Base-by-base conservation (phyloP, 2,113 vertebrate genomes). In the Gallinago jamesoni region DNA sequence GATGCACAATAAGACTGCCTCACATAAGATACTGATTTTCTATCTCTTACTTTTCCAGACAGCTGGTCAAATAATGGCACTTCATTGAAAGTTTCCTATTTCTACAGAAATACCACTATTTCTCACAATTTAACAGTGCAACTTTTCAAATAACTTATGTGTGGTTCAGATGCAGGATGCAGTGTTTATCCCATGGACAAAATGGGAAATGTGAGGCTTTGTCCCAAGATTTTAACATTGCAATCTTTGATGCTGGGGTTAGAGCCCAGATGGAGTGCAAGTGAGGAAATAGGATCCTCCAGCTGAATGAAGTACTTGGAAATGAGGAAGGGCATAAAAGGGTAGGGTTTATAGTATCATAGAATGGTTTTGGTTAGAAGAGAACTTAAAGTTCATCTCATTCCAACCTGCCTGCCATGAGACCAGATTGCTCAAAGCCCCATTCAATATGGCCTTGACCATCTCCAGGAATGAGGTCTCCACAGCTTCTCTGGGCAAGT, bases 261-360 rank as follows among this genome's bases (percentile, higher is more conserved):
- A 9, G 30, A 74, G 10, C 1, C 0, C 17, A 67, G 15, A 0
- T 1, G 27, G 18, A 28, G 25, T 5, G 15, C 27, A 13, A 43
- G 28, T 14, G 35, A 23, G 57, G 59, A 89, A 84, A 66, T 9
- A 24, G 84, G 28, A 47, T 52, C 35, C n/a, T 72, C 33, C 47
- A 64, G 39, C 5, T 75, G 59, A 24, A 73, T 11, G 23, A 77
- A 15, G 67, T 52, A 14, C 48, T 55, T 75, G 66, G 43, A 53
- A 81, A 56, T 25, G 45, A 35, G 7, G 8, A 64, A 27, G 30
- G 6, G 28, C 7, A 60, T 18, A 17, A 79, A 50, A 6, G 14
- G 2, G 0, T 9, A 45, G 13, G 14, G 10, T 77, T 90, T 63
- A 19, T 27, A 28, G 60, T 28, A 39, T 39, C 37, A 41, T 41